Evolutionary conservation across 1,140 invertebrate species (phyloP), one percentile per base, ranked within the genome.

Genomic region (Drosophila sulfurigaster): DNA sequence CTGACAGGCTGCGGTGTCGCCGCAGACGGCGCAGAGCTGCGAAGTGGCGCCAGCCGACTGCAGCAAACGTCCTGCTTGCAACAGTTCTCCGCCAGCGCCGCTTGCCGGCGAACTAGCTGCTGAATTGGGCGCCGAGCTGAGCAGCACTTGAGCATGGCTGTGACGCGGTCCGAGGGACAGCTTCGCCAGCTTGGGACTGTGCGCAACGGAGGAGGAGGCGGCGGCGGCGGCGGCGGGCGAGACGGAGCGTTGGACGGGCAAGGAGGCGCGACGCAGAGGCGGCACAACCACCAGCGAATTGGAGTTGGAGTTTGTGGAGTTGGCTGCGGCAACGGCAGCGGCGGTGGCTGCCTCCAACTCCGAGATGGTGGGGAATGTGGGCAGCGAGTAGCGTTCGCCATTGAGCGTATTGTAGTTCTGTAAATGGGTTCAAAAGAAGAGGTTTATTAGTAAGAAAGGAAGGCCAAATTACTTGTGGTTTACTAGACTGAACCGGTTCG

Each of bases 1-100:
- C 88, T 99, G 98, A 87, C 99, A 99, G 15, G 98, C 98, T 1
- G 99, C 99, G 5, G 98, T 99, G 93, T 99, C 99, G 0, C 98
- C 99, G 92, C 99, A 99, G 4, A 99, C 99, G 3, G 99, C 98
- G 93, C 99, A 99, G 28, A 99, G 93, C 92, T 99, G 97, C 16
- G 97, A 97, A 0, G 48, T 16, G 8, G 63, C n/a, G 2, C 51
- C 35, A n/a, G 7, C 51, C 1, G 96, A 94, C 38, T 20, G 96
- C 94, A 89, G 94, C 91, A 64, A 92, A 11, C 65, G 48, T 5
- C 82, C 74, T 1, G 92, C 93, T 25, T 82, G 82, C 13, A 68
- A 49, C 1, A 77, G 59, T 43, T 91, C 78, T 1, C 51, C 32
- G 11, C 60, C 56, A 30, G 75, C 64, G 8, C 58, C 79, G 94